Conservation (phyloP, 2,888 invertebrate genomes). For the Ophonus ardosiacus region DNA sequence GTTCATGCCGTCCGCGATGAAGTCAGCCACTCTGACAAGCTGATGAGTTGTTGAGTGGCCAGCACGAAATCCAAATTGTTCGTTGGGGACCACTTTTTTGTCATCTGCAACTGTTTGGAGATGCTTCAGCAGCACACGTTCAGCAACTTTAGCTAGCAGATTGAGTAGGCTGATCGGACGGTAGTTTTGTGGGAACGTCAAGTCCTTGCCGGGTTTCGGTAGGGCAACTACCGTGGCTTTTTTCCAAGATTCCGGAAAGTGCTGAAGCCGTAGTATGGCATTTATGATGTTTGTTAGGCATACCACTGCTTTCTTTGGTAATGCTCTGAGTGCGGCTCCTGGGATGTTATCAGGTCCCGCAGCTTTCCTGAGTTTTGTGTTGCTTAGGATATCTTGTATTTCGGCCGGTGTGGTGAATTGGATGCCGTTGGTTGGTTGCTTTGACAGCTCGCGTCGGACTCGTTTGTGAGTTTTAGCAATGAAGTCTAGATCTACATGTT, state of each 20-base stretch:
- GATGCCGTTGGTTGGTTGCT: neutral
- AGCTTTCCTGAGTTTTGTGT: neutral
- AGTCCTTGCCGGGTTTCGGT: slow-evolving; percentile 39
- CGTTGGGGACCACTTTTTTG: slow-evolving; percentile 43
- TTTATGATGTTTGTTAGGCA: slow-evolving; percentile 43
- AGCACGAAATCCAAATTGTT: too few species aligned
- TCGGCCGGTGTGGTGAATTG: neutral
- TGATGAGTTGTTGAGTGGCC: too few species aligned
- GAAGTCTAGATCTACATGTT: too few species aligned
- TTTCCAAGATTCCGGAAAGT: slow-evolving; percentile 60
- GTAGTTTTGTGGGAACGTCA: slow-evolving; percentile 64
- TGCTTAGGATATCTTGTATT: too few species aligned
- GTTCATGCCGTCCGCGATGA: too few species aligned
- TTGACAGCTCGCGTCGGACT: too few species aligned
- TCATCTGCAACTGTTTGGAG: slow-evolving; percentile 57
- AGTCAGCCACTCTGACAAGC: too few species aligned
- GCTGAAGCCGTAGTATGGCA: too few species aligned
- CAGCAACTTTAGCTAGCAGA: slow-evolving; percentile 68
- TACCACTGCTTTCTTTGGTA: slow-evolving; percentile 11
- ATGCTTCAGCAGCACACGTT: slow-evolving; percentile 66
- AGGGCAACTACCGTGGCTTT: slow-evolving; percentile 44
- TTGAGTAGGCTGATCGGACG: too few species aligned
- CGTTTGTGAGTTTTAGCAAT: too few species aligned
- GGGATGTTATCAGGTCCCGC: too few species aligned
- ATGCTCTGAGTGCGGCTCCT: too few species aligned